phyloP scores from a whole-genome alignment of 2,888 invertebrate genomes.

The Drosophila basisetae region DNA sequence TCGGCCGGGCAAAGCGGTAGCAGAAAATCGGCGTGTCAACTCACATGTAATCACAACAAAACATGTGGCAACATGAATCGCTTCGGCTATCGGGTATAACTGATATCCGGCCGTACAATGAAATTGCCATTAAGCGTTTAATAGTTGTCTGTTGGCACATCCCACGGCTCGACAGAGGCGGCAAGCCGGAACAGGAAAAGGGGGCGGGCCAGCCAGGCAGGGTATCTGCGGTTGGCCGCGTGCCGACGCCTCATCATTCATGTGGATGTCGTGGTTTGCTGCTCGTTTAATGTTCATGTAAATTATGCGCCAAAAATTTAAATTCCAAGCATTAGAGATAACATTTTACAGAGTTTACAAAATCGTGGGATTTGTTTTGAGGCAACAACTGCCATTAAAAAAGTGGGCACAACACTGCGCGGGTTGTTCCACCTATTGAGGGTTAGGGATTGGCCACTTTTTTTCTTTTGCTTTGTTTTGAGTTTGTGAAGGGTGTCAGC shows the following conservation, averaged over 20 bases:
- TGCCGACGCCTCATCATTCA: slow-evolving; percentile 80
- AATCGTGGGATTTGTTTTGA: slow-evolving; percentile 71
- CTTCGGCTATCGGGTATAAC: slow-evolving; percentile 55
- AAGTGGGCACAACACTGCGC: slow-evolving; percentile 38
- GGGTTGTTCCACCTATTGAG: slow-evolving; percentile 6
- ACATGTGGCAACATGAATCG: slow-evolving; percentile 60
- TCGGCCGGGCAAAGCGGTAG: slow-evolving; percentile 17
- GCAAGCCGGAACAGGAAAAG: slow-evolving; percentile 25
- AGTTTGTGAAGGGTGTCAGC: slow-evolving; percentile 31
- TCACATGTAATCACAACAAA: slow-evolving; percentile 76
- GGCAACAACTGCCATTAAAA: slow-evolving; percentile 39
- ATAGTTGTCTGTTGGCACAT: slow-evolving; percentile 81
- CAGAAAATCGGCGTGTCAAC: slow-evolving; percentile 69
- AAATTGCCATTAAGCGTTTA: slow-evolving; percentile 83
- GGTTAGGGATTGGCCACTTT: slow-evolving; percentile 6
- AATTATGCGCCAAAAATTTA: slow-evolving; percentile 81
- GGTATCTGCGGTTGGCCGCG: slow-evolving; percentile 74
- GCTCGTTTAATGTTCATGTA: slow-evolving; percentile 75
- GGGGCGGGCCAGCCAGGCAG: slow-evolving; percentile 38
- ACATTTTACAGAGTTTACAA: slow-evolving; percentile 74
- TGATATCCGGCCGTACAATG: slow-evolving; percentile 69
- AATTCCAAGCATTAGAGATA: slow-evolving; percentile 74
- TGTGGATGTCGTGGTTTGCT: slow-evolving; percentile 56
- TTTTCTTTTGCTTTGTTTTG: background rate
- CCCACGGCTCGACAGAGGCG: slow-evolving; percentile 38